Base-by-base conservation (phyloP, 2,888 invertebrate genomes). In the Entomobrya multifasciata region DNA sequence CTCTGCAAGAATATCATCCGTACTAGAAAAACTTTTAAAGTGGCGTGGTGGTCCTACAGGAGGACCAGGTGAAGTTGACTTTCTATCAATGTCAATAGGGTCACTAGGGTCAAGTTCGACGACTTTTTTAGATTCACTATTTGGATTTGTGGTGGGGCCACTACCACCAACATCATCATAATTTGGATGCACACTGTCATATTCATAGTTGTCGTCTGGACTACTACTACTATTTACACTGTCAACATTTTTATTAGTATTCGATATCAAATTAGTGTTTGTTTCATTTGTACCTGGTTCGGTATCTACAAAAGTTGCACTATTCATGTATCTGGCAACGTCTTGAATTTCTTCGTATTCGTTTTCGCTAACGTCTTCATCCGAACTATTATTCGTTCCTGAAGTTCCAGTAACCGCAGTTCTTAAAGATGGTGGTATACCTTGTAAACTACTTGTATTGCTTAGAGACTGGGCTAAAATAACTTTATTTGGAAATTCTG, bases 341-440 rank as follows among this genome's bases (percentile, higher is more conserved):
- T 91, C 91, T 1, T 88, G 89, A 41, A 91, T 91, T 62, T 91
- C 91, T 67, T 91, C 91, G 67, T 91, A 91, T 60, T 91, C 91
- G 62, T 91, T 91, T 78, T 91, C 91, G 80, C 87, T 88, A 13
- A 60, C 80, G 52, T 81, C 87, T 8, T 82, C 70, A 22, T 36
- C 25, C 1, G 79, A 67, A n/a, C 41, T 80, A 10, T 27, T 62
- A 13, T 47, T 22, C 5, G 77, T 67, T 11, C 79, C 65, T 5
- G 62, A 52, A 6, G 83, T 52, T 30, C 83, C 82, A 20, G 74
- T 76, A 76, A 83, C 74, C 8, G 76, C 83, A 15, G 79, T 52
- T 20, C 80, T 1, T 17, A 74, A 11, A 20, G 87, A 80, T 3
- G 77, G 74, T 30, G 81, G 87, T 6, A 70, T 49, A n/a, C 74